Base-by-base conservation (phyloP, 2,888 invertebrate genomes). In the Conchocele bisecta region DNA sequence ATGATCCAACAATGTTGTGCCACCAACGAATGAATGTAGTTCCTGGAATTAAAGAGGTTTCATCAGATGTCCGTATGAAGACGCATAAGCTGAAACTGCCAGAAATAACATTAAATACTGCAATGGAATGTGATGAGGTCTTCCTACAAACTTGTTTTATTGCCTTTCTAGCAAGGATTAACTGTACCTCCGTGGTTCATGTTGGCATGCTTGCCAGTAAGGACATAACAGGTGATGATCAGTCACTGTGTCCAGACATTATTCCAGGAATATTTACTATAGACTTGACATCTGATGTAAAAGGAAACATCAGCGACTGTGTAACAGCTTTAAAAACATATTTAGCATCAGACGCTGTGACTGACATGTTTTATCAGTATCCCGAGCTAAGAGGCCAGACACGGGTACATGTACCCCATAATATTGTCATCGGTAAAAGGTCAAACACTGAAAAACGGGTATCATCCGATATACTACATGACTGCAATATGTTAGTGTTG, bases 1-100 rank as follows among this genome's bases (percentile, higher is more conserved):
- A 84, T 63, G 80, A 84, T 42, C 82, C 83, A 11, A 81, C 81
- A 5, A 71, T 71, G 46, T 81, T 84, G 37, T 78, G 77, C 31
- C 46, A 75, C 28, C 83, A 84, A 46, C 72, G 79, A 37, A 79
- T 82, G 75, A 80, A 81, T 61, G 81, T 79, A 7, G 73, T 80
- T 24, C 74, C 82, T 6, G 61, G 68, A 5, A 74, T 78, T 35
- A 72, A 76, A 29, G 79, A 81, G 51, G 65, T 76, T 15, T 73
- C 79, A 13, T 68, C 71, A 2, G 58, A 65, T 11, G 41, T 74
- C 11, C 61, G 63, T 6, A 31, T 80, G 1, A 72, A 72, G 35
- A 59, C 70, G 9, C 39, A 66, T 3, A 61, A 46, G 17, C 63
- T 75, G 9, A 3, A 35, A 0, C n/a, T 78, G 7, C 66, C 69